phyloP scores from a whole-genome alignment of 2,113 vertebrate genomes.

The Dromiciops gliroides region DNA sequence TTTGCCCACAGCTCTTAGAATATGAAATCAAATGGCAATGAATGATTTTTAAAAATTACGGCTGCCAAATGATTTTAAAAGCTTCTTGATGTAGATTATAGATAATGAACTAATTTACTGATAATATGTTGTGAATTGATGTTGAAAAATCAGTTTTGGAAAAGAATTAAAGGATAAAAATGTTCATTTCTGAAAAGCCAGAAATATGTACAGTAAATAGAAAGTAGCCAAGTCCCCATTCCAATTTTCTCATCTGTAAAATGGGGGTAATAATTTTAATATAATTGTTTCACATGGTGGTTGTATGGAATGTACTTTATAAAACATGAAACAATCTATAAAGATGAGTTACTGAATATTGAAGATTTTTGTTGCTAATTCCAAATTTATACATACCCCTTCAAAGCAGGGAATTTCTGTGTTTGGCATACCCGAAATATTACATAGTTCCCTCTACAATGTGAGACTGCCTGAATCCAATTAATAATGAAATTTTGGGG shows the following conservation, averaged over 20 bases:
- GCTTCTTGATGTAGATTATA: conserved; percentile 48
- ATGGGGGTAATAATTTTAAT: not conserved
- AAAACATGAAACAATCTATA: not conserved
- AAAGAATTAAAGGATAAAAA: conserved; percentile 34
- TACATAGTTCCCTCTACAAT: not conserved
- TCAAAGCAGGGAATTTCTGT: not conserved
- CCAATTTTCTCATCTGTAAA: not conserved
- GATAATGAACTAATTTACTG: conserved; percentile 19
- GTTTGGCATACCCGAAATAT: not conserved
- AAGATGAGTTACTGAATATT: not conserved
- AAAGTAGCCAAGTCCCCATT: not conserved
- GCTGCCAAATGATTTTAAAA: not conserved
- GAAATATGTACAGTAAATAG: not conserved
- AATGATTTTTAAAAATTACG: conserved; percentile 56
- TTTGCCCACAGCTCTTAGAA: conserved; percentile 44
- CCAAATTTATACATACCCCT: not conserved
- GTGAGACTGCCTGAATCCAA: not conserved
- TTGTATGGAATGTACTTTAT: not conserved
- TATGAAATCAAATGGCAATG: conserved; percentile 13
- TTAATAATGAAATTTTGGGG: not conserved
- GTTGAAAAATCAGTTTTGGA: conserved; percentile 9
- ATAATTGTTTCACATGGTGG: not conserved
- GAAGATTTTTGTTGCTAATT: not conserved
- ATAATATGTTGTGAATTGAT: conserved; percentile 22
- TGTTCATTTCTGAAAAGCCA: conserved; percentile 16